Evolutionary conservation across 2,888 invertebrate species (phyloP), one percentile per base, ranked within the genome.

Genomic region (Drosophila affinis): DNA sequence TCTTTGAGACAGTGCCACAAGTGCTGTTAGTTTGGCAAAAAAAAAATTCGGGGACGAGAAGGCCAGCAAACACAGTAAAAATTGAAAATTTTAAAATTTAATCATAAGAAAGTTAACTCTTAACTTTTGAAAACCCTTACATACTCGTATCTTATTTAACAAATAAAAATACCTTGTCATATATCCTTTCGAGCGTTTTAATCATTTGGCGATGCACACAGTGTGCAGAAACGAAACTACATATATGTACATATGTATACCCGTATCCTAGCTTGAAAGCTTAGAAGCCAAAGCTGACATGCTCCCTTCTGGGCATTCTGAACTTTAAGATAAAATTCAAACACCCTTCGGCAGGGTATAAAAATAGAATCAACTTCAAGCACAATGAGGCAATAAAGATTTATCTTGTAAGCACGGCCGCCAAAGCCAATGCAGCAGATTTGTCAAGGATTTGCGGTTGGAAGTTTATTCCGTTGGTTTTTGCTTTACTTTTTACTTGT

Each of bases 381-480:
- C 84, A 76, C 81, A 87, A 87, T 87, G 86, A 83, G 86, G 78
- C 84, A 86, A 86, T 87, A 86, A 86, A 86, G 88, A 86, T 86
- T 86, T 86, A 86, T 87, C 78, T 87, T 45, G 45, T 61, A 62
- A 74, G 73, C 71, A 79, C 65, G 58, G 57, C 72, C 63, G 72
- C 56, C 69, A 64, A 65, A 72, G 71, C 67, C 81, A 86, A 83
- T 83, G 86, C 87, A 78, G 79, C 81, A 81, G 85, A 85, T 85
- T 85, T 87, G 87, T 85, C 81, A 87, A 76, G 85, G 85, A 83
- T 85, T 85, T 87, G 81, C 81, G 83, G 58, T 76, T 76, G 74
- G 69, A 73, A 78, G 85, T 87, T 85, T 85, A 85, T 85, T 79
- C 81, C 10, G 32, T 32, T 79, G 63, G 77, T 64, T 62, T 57